Evolutionary conservation across 1,140 invertebrate species (phyloP).

Genomic region (Daktulosphaira vitifoliae): DNA sequence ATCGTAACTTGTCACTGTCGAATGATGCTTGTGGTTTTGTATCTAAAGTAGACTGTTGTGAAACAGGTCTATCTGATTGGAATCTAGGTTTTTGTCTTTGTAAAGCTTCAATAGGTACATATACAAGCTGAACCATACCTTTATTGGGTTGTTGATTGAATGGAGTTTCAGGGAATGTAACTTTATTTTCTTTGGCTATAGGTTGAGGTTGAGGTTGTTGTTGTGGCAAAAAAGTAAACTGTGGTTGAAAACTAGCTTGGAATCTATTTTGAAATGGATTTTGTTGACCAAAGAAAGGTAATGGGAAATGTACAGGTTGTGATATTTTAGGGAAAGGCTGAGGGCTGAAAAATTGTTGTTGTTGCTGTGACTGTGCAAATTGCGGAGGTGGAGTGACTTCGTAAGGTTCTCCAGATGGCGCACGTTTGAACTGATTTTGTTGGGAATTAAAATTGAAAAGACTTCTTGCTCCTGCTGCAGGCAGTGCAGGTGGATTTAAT

Average conservation of each 20-base stretch:
- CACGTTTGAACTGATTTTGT: conserved; percentile 8
- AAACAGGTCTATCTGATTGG: not conserved
- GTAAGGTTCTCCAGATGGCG: not conserved
- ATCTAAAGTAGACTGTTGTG: not conserved
- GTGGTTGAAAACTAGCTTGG: conserved; percentile 13
- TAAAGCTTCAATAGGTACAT: conserved; percentile 67
- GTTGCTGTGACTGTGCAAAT: not conserved
- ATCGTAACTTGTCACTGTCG: conserved; percentile 14
- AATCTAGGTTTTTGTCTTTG: conserved; percentile 40
- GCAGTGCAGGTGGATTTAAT: conserved; percentile 29
- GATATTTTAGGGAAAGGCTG: conserved; percentile 11
- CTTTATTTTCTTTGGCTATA: conserved; percentile 12
- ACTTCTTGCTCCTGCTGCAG: not conserved
- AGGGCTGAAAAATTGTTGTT: not conserved
- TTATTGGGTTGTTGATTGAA: conserved; percentile 43
- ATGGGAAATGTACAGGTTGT: conserved; percentile 22
- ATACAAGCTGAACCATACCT: conserved; percentile 65
- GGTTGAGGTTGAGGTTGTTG: not conserved
- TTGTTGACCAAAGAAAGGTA: conserved; percentile 20
- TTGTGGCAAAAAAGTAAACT: conserved; percentile 17
- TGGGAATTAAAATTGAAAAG: conserved; percentile 1
- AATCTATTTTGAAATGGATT: conserved; percentile 11
- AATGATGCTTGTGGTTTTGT: not conserved
- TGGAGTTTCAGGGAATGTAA: conserved; percentile 16
- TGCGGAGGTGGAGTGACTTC: conserved; percentile 6